Percentiles rank a stretch among this genome's conserved stretches.
Conservation (phyloP, 1,140 invertebrate genomes). For the Mizuhopecten yessoensis region DNA sequence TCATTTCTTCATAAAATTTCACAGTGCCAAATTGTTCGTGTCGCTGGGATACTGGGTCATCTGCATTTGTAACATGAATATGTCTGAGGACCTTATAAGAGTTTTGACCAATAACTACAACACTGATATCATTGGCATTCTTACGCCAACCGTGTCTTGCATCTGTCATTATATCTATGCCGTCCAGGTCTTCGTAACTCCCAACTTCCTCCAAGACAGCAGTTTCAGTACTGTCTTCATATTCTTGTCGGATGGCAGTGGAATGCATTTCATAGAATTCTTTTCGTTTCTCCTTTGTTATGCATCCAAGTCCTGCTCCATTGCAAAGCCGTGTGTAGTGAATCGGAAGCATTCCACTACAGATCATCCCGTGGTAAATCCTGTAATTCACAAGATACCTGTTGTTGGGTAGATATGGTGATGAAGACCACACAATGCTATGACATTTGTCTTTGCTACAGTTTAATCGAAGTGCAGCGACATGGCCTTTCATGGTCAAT, state of each 20-base stretch:
- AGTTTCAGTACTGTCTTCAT: too few relatives aligned
- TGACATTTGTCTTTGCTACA: constrained; percentile 43
- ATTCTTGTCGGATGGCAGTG: too few relatives aligned
- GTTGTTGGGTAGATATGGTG: too few relatives aligned
- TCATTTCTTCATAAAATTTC: too few relatives aligned
- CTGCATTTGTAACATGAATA: constrained; percentile 41
- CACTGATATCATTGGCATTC: constrained; percentile 51
- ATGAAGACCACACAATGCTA: too few relatives aligned
- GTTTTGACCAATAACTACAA: constrained; percentile 49
- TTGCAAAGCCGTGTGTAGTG: constrained; percentile 45
- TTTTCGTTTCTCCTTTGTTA: constrained; percentile 17
- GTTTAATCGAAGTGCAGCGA: background rate
- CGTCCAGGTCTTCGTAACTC: too few relatives aligned
- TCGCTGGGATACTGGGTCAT: constrained; percentile 46
- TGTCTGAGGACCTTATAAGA: constrained; percentile 48
- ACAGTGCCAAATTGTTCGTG: too few relatives aligned
- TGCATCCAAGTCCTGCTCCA: constrained; percentile 41
- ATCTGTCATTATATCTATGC: constrained; percentile 18
- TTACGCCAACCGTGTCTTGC: constrained; percentile 55
- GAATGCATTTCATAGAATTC: too few relatives aligned
- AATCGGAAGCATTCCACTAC: too few relatives aligned
- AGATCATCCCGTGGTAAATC: constrained; percentile 12
- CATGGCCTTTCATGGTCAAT: constrained; percentile 43
- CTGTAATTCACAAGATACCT: constrained; percentile 40
- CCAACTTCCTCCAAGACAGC: too few relatives aligned